phyloP scores from a whole-genome alignment of 2,113 vertebrate species.

The Halcyon malimbica region DNA sequence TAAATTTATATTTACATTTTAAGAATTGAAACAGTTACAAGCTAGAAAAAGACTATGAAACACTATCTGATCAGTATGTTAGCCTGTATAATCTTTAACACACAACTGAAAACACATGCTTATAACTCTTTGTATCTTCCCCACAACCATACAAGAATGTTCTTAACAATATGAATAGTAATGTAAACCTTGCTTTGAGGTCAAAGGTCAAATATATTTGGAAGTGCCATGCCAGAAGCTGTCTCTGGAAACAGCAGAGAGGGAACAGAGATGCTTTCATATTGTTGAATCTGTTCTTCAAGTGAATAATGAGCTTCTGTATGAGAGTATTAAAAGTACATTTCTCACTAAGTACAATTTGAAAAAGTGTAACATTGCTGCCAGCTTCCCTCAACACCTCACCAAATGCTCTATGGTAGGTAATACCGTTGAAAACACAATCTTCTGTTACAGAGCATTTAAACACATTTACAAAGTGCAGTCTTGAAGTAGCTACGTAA shows the following conservation, averaged over 20 bases:
- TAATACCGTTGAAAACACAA: background rate
- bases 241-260: background rate
- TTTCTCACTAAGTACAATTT: background rate
- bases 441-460: background rate
- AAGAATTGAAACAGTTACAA: background rate
- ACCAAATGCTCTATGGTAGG: background rate
- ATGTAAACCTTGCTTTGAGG: background rate
- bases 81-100: background rate
- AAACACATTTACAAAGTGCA: background rate
- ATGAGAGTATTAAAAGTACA: background rate
- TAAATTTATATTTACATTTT: conserved; percentile 2
- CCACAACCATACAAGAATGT: background rate
- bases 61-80: background rate
- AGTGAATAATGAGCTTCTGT: background rate
- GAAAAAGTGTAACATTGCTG: background rate
- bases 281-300: background rate
- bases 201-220: background rate
- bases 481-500: background rate
- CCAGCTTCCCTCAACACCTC: background rate
- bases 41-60: background rate
- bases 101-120: background rate
- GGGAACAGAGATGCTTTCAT: background rate
- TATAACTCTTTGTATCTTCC: background rate
- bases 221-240: background rate
- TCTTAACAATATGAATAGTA: background rate